Evolutionary conservation across 2,888 invertebrate genomes (phyloP).

Genomic region (Disparrhopalites patrizii): DNA sequence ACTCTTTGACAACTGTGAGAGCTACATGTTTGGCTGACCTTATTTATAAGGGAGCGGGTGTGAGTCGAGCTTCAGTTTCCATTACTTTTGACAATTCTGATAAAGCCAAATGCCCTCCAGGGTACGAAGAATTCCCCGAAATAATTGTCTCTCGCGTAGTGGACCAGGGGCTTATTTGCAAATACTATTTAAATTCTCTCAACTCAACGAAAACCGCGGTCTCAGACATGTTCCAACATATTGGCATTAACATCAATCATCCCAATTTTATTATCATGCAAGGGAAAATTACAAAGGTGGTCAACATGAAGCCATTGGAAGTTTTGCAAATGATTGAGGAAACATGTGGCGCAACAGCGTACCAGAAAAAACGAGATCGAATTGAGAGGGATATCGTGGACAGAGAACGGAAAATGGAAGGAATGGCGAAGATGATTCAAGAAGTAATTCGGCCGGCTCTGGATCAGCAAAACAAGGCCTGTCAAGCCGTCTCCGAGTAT

Average conservation of each 20-base stretch:
- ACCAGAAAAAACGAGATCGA: slow-evolving; percentile 85
- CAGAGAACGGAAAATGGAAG: slow-evolving; percentile 83
- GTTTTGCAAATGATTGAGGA: slow-evolving; percentile 97
- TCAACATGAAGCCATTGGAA: slow-evolving; percentile 98
- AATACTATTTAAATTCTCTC: slow-evolving; percentile 43
- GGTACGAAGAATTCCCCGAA: slow-evolving; percentile 85
- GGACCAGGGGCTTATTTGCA: slow-evolving; percentile 37
- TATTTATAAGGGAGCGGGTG: slow-evolving; percentile 97
- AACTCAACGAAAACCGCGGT: slow-evolving; percentile 72
- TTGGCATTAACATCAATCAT: slow-evolving; percentile 97
- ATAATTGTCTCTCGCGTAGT: slow-evolving; percentile 79
- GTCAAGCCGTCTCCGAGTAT: slow-evolving; percentile 35
- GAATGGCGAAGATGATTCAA: slow-evolving; percentile 59
- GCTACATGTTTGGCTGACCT: slow-evolving; percentile 87
- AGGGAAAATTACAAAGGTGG: slow-evolving; percentile 95
- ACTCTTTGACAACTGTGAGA: slow-evolving; percentile 84
- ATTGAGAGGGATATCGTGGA: slow-evolving; percentile 84
- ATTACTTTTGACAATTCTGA: slow-evolving; percentile 92
- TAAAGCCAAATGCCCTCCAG: slow-evolving; percentile 73
- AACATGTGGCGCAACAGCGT: slow-evolving; percentile 95
- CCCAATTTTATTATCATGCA: slow-evolving; percentile 99
- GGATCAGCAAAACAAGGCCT: slow-evolving; percentile 57
- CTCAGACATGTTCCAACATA: slow-evolving; percentile 90
- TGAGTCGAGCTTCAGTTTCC: slow-evolving; percentile 92
- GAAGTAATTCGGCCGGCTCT: slow-evolving; percentile 91